Evolutionary conservation across 2,113 vertebrate species (phyloP).

Genomic region (Channa argus): DNA sequence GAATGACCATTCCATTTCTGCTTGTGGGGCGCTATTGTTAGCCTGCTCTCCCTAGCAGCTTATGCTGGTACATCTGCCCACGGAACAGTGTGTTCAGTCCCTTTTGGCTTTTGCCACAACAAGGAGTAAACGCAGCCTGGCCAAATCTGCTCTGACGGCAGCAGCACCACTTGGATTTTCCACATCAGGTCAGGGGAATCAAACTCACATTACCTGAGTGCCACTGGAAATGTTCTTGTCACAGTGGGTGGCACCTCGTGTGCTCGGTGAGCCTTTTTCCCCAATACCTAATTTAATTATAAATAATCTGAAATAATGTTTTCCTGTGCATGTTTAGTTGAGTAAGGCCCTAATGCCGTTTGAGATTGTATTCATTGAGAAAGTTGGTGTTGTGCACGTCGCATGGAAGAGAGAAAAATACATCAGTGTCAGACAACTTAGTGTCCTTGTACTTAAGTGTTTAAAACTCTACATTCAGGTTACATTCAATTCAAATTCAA

Average conservation of each 20-base stretch:
- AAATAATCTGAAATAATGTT: background rate
- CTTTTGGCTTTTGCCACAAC: constrained; percentile 16
- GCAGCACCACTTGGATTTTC: background rate
- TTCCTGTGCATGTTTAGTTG: background rate
- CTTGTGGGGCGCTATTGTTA: constrained; percentile 24
- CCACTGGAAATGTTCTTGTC: too few relatives aligned
- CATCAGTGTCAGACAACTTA: too few relatives aligned
- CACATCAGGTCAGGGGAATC: background rate
- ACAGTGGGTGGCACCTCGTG: too few relatives aligned
- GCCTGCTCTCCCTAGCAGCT: constrained; percentile 34
- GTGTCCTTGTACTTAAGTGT: too few relatives aligned
- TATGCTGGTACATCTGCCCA: constrained; percentile 44
- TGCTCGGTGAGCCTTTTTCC: too few relatives aligned
- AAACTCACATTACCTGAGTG: background rate
- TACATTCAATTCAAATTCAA: too few relatives aligned
- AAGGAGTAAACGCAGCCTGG: background rate
- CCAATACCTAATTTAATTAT: too few relatives aligned
- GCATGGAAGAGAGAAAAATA: too few relatives aligned
- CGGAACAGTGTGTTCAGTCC: constrained; percentile 39
- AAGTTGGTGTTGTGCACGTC: too few relatives aligned
- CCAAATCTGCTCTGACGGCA: constrained; percentile 14
- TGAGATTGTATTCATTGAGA: background rate
- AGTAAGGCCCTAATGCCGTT: background rate
- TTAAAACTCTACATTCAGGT: too few relatives aligned
- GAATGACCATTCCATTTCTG: constrained; percentile 9